Percentiles rank a stretch among this genome's conserved stretches.
Conservation (phyloP, 2,888 invertebrate genomes). For the Auanema freiburgensis region DNA sequence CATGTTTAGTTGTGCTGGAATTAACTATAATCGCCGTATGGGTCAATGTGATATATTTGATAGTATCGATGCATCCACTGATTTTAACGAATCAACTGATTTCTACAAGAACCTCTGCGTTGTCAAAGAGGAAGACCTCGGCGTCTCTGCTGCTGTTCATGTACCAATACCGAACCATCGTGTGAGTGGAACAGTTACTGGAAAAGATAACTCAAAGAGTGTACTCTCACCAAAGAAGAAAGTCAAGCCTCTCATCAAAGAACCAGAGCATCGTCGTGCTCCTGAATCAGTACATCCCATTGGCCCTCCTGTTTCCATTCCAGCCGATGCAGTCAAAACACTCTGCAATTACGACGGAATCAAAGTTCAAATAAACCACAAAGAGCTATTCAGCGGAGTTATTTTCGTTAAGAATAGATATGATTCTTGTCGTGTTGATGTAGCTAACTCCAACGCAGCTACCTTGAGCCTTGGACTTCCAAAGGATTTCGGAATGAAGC, state of each 20-base stretch:
- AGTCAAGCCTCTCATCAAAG: constrained; percentile 38
- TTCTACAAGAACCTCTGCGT: constrained; percentile 62
- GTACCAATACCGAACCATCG: constrained; percentile 47
- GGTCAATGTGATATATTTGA: constrained; percentile 58
- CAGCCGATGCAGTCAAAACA: constrained; percentile 55
- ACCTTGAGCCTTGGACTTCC: constrained; percentile 61
- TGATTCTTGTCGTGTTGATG: constrained; percentile 63
- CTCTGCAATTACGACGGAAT: constrained; percentile 64
- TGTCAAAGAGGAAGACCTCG: constrained; percentile 55
- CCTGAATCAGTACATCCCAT: constrained; percentile 36
- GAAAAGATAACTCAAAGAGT: constrained; percentile 31
- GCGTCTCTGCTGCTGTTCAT: constrained; percentile 54
- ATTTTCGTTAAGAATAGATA: constrained; percentile 64
- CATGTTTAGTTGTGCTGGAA: constrained; percentile 52
- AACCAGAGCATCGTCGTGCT: constrained; percentile 33
- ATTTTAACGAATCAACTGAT: constrained; percentile 55
- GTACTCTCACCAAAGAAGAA: constrained; percentile 33
- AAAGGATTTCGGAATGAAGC: constrained; percentile 60
- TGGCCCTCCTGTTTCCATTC: constrained; percentile 48
- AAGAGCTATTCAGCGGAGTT: constrained; percentile 59
- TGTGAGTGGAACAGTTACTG: constrained; percentile 33
- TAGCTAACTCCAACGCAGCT: constrained; percentile 50
- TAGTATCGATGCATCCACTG: constrained; percentile 45
- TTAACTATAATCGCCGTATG: constrained; percentile 60
- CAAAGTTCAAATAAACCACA: constrained; percentile 57